Evolutionary conservation across 2,888 invertebrate genomes (phyloP).

Genomic region (Eledone cirrhosa): DNA sequence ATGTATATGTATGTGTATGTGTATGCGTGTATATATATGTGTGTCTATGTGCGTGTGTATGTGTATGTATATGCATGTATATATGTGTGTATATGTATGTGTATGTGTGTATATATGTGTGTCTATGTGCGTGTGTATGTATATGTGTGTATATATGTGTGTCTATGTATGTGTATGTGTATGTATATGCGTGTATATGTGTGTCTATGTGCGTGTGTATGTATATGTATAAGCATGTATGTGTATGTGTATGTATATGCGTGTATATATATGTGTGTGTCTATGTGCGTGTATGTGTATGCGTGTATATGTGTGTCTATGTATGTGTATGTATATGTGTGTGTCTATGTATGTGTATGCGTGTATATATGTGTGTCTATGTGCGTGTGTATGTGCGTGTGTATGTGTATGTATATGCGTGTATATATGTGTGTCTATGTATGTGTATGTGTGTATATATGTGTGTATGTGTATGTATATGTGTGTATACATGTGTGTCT

Average conservation of each 20-base stretch:
- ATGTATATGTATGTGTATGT: too few species aligned
- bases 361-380: not conserved
- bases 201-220: not conserved
- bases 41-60: too few species aligned
- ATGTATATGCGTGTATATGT: not conserved
- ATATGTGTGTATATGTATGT: too few species aligned
- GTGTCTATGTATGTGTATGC: not conserved
- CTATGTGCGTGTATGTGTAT: not conserved
- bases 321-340: not conserved
- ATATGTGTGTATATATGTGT: too few species aligned
- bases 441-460: not conserved
- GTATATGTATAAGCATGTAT: not conserved
- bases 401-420: not conserved
- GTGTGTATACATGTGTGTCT: too few species aligned
- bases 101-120: too few species aligned
- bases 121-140: too few species aligned
- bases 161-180: too few species aligned
- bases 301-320: not conserved
- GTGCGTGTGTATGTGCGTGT: not conserved
- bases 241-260: not conserved
- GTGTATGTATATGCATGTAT: too few species aligned
- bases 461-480: too few species aligned
- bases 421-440: conserved; percentile 14
- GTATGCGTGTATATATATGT: too few species aligned
- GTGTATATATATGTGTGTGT: not conserved